Evolutionary conservation across 1,140 invertebrate species (phyloP).

Genomic region (Brachionus angularis): DNA sequence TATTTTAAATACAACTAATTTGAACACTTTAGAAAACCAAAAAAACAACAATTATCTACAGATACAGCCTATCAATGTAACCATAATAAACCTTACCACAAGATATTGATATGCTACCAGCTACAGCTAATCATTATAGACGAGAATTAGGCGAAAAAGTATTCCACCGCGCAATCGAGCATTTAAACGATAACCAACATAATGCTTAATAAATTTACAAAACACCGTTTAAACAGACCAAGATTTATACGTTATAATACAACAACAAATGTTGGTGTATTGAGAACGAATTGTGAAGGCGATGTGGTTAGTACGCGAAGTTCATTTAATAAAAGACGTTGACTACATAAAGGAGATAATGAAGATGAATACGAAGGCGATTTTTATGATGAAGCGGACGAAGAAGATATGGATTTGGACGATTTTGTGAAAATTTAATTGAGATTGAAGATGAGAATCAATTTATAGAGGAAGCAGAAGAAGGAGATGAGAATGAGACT

Average conservation of each 20-base stretch:
- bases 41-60: not conserved
- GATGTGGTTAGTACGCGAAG: not conserved
- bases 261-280: slow-evolving; percentile 45
- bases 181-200: slow-evolving; percentile 63
- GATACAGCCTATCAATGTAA: slow-evolving; percentile 27
- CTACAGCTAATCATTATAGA: slow-evolving; percentile 10
- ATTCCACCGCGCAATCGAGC: slow-evolving; percentile 25
- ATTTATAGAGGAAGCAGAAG: slow-evolving; percentile 57
- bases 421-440: slow-evolving; percentile 66
- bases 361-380: slow-evolving; percentile 50
- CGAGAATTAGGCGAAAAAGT: slow-evolving; percentile 19
- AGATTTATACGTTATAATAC: slow-evolving; percentile 46
- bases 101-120: slow-evolving; percentile 33
- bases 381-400: slow-evolving; percentile 46
- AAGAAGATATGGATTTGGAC: slow-evolving; percentile 62
- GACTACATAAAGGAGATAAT: slow-evolving; percentile 45
- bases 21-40: slow-evolving; percentile 7
- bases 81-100: slow-evolving; percentile 35
- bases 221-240: not conserved
- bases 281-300: slow-evolving; percentile 2
- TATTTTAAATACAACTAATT: slow-evolving; percentile 48
- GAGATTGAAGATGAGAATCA: slow-evolving; percentile 55
- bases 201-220: slow-evolving; percentile 58
- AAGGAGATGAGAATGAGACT: slow-evolving; percentile 62
- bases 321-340: not conserved